Evolutionary conservation across 2,888 invertebrate genomes (phyloP).

Genomic region (Tachina lurida): DNA sequence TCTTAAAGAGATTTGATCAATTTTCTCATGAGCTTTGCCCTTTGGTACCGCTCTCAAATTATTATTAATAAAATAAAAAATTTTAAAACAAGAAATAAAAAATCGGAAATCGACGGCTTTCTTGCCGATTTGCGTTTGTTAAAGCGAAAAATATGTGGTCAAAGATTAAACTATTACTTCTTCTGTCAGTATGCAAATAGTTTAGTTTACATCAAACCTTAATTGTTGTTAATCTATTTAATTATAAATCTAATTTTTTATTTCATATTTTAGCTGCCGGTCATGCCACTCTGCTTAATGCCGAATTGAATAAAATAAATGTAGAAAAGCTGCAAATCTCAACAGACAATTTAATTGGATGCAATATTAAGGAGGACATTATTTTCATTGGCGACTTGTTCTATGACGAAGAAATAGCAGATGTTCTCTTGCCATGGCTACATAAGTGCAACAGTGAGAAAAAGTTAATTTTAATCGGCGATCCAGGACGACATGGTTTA

Average conservation of each 20-base stretch:
- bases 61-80: too few relatives aligned
- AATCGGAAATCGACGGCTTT: too few relatives aligned
- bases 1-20: too few relatives aligned
- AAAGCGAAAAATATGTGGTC: too few relatives aligned
- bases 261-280: constrained; percentile 84
- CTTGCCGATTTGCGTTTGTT: too few relatives aligned
- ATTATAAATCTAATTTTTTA: background rate
- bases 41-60: too few relatives aligned
- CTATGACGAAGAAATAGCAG: constrained; percentile 86
- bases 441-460: constrained; percentile 78
- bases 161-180: too few relatives aligned
- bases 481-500: constrained; percentile 86
- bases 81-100: too few relatives aligned
- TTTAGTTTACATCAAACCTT: constrained; percentile 80
- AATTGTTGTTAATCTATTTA: background rate
- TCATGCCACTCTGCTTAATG: constrained; percentile 84
- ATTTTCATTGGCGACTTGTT: constrained; percentile 89
- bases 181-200: too few relatives aligned
- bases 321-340: constrained; percentile 79
- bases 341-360: constrained; percentile 83
- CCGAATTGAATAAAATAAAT: constrained; percentile 82
- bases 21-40: too few relatives aligned
- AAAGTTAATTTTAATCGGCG: constrained; percentile 84
- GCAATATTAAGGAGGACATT: constrained; percentile 83
- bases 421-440: constrained; percentile 85